These are phyloP conservation scores for Drosophila mauritiana DNA, from an alignment of 1,140 invertebrate species.

Conservation along the genomic window DNA sequence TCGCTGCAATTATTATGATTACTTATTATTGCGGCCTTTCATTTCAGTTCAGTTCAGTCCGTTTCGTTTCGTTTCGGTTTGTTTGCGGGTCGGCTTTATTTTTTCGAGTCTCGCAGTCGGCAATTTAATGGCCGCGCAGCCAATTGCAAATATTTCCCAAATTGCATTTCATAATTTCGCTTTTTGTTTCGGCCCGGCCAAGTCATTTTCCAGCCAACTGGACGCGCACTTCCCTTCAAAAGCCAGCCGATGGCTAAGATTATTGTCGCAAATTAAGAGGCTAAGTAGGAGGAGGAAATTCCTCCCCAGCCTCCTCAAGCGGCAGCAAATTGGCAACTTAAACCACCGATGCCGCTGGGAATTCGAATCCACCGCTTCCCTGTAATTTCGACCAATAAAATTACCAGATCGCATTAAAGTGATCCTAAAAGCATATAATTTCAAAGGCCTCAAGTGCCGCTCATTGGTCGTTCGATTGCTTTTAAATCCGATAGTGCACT, in stretches of 20 bases:
- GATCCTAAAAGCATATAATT: constrained; percentile 73
- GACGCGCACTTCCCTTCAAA: constrained; percentile 58
- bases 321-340: constrained; percentile 58
- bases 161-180: constrained; percentile 76
- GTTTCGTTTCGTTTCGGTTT: constrained; percentile 58
- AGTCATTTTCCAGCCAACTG: constrained; percentile 56
- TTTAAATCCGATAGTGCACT: constrained; percentile 39
- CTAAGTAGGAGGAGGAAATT: constrained; percentile 9
- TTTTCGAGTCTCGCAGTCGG: constrained; percentile 39
- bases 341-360: constrained; percentile 15
- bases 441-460: constrained; percentile 53
- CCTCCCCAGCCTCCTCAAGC: constrained; percentile 18
- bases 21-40: constrained; percentile 78
- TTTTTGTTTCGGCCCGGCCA: constrained; percentile 27
- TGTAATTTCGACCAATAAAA: constrained; percentile 77
- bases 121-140: constrained; percentile 78
- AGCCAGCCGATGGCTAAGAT: constrained; percentile 58
- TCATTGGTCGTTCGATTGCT: constrained; percentile 5
- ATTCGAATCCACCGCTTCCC: constrained; percentile 21
- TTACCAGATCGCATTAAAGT: constrained; percentile 63
- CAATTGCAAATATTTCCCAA: constrained; percentile 80
- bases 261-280: constrained; percentile 80
- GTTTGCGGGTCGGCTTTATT: constrained; percentile 21
- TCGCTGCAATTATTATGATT: constrained; percentile 80
- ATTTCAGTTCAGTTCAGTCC: constrained; percentile 46